Evolutionary conservation across 2,113 vertebrate species (phyloP), one percentile per base, ranked within the genome.

Genomic region (Notothenia rossii): DNA sequence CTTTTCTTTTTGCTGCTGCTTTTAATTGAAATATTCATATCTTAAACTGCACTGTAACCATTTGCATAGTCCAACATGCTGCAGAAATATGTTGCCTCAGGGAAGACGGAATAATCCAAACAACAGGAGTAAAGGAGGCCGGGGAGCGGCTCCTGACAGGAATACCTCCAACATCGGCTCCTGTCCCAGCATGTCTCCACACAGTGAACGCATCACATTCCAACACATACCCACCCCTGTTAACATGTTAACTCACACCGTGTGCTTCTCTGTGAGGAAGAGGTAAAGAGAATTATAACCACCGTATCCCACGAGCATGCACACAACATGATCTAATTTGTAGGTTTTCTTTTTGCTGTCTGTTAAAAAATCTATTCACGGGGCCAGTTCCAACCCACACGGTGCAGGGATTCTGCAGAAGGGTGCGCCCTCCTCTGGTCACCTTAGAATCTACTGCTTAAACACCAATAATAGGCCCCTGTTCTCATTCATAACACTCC

Each of bases 131-230:
- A 67, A n/a, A 51, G 2, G 48, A 67, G 18, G 65, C 49, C 1
- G 6, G 49, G 49, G 65, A 67, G 64, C 1, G 48, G 49, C 64
- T 51, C 50, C 15, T 13, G 29, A 51, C 29, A n/a, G 17, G 43
- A 50, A 88, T 81, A 55, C 72, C 83, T 84, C 51, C 67, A 43
- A 54, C 72, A 50, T 50, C 1, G 1, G 5, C 72, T 89, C 80
- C 17, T 91, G 89, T 78, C 81, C 54, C 66, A 68, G 66, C 91
- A 83, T 9, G 91, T 36, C 79, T 40, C 54, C 5, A 20, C 7
- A 10, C 56, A 66, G 20, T n/a, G 22, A 1, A 46, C 2, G n/a
- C 65, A 48, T 5, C 15, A 45, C 6, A 10, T 50, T 54, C 10
- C 10, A 62, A 12, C 11, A 7, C 36, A 20, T 22, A 53, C 6